phyloP scores from a whole-genome alignment of 23 tunicate species.

The Oikopleura albicans region DNA sequence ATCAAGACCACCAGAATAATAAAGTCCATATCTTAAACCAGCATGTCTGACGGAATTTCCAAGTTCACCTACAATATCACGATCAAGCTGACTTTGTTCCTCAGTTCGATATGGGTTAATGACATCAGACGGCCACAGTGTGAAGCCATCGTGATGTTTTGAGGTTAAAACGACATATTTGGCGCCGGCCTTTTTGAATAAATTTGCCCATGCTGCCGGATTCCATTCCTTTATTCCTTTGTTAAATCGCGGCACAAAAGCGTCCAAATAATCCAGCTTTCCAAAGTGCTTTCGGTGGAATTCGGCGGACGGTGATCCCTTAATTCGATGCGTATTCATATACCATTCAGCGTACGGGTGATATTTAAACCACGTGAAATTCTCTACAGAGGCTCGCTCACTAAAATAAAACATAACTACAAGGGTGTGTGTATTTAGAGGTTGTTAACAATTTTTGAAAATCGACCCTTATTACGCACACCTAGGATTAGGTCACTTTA shows the following conservation, averaged over 20 bases:
- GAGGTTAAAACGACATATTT: constrained; percentile 52
- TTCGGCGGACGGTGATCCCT: background rate
- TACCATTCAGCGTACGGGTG: background rate
- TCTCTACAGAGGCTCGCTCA: background rate
- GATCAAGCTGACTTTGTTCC: background rate
- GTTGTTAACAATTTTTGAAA: no score
- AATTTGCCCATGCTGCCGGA: background rate
- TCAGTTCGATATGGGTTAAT: constrained; percentile 18
- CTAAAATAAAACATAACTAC: no score
- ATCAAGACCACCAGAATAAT: constrained; percentile 26
- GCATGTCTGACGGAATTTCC: constrained; percentile 36
- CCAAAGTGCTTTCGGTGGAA: background rate
- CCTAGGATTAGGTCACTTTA: no score
- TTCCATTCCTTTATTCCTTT: background rate
- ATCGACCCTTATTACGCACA: no score
- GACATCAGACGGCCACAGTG: constrained; percentile 48
- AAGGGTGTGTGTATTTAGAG: no score
- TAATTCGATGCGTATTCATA: background rate
- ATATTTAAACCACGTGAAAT: background rate
- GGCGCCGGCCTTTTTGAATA: constrained; percentile 31
- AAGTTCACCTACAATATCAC: constrained; percentile 64
- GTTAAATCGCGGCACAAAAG: background rate
- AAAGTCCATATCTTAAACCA: constrained; percentile 37
- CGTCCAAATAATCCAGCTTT: background rate
- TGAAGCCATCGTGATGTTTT: constrained; percentile 79